Percentiles rank a stretch among this genome's conserved stretches.
These are phyloP conservation scores for Caenorhabditis doughertyi DNA, from an alignment of 2,888 invertebrate species.

Conservation along the genomic window DNA sequence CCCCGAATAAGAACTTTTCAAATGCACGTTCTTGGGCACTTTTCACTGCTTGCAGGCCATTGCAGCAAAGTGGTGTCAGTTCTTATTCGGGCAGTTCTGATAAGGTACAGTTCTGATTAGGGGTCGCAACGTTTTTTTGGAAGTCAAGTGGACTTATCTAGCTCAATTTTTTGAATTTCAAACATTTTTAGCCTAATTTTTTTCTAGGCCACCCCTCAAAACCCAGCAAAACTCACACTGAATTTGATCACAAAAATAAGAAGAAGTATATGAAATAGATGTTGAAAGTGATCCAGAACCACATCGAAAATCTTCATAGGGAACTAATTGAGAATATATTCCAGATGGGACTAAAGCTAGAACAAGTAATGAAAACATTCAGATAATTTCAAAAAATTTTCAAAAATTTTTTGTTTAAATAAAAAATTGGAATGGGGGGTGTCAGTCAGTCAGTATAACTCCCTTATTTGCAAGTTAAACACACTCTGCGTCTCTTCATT, in stretches of 20 bases:
- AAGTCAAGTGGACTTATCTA: too few relatives aligned
- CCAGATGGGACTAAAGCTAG: neutral
- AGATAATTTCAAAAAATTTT: neutral
- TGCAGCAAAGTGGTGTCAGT: too few relatives aligned
- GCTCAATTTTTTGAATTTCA: too few relatives aligned
- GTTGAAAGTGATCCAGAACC: slow-evolving; percentile 51
- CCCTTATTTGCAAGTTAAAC: slow-evolving; percentile 54
- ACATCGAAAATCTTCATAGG: slow-evolving; percentile 53
- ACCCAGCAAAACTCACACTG: slow-evolving; percentile 50
- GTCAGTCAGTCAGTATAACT: too few relatives aligned
- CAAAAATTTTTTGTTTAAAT: neutral
- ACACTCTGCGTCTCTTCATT: slow-evolving; percentile 51
- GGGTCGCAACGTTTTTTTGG: too few relatives aligned
- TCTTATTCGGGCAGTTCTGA: too few relatives aligned
- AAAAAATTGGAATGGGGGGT: neutral
- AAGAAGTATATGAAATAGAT: slow-evolving; percentile 49
- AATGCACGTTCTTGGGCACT: too few relatives aligned
- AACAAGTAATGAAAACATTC: neutral
- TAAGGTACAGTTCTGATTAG: too few relatives aligned
- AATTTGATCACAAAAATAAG: slow-evolving; percentile 62
- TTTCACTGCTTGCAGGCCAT: too few relatives aligned
- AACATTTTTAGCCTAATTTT: too few relatives aligned
- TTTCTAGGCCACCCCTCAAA: neutral
- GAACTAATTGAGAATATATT: slow-evolving; percentile 37
- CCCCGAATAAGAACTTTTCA: too few relatives aligned